These are phyloP conservation scores for Cacatua alba DNA, from an alignment of 2,113 vertebrate species.

Conservation along the genomic window DNA sequence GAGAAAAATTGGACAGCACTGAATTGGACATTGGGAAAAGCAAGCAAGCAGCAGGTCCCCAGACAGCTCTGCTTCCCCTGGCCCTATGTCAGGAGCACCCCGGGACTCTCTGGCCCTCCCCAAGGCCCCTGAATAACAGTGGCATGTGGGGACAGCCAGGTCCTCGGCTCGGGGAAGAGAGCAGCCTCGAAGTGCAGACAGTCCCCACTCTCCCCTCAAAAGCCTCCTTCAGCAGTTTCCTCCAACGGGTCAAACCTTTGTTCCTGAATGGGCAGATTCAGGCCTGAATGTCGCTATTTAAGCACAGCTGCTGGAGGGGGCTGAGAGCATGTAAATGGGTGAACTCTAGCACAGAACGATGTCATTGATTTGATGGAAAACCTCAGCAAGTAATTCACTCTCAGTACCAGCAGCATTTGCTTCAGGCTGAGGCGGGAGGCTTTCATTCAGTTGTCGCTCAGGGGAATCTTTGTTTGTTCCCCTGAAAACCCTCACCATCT, in stretches of 20 bases:
- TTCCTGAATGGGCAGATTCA: constrained; percentile 47
- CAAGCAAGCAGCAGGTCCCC: background rate
- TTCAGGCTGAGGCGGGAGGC: background rate
- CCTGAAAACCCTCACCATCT: background rate
- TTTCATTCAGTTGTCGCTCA: background rate
- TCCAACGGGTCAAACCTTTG: background rate
- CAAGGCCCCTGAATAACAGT: fast-evolving
- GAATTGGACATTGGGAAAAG: background rate
- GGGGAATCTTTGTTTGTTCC: background rate
- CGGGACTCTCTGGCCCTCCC: fast-evolving
- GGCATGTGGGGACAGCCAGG: fast-evolving
- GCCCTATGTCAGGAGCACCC: background rate
- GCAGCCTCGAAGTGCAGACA: background rate
- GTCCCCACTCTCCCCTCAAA: background rate
- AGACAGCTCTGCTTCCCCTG: background rate
- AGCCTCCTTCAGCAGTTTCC: constrained; percentile 28
- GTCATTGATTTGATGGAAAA: constrained; percentile 21
- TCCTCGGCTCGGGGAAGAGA: fast-evolving
- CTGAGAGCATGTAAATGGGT: background rate
- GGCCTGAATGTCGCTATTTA: constrained; percentile 52
- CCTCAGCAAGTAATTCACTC: constrained; percentile 13
- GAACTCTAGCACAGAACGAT: constrained; percentile 36
- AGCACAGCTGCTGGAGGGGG: constrained; percentile 30
- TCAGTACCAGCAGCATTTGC: background rate
- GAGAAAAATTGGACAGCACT: background rate